phyloP scores from a whole-genome alignment of 2,113 vertebrate species.

The Cyprinodon tularosa region DNA sequence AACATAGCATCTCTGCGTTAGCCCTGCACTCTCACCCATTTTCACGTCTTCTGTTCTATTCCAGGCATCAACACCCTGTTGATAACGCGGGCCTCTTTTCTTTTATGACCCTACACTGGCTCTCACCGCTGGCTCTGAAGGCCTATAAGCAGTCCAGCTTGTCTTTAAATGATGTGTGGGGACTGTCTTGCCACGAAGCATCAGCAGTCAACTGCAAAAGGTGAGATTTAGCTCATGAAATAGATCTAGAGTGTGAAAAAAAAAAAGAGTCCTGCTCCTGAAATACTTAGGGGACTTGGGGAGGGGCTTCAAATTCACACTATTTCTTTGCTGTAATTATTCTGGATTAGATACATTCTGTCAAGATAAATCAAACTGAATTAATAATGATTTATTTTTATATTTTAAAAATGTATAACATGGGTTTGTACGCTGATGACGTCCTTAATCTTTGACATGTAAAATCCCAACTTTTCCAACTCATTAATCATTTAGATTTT shows the following conservation, averaged over 20 bases:
- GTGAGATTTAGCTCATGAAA: conserved; percentile 64
- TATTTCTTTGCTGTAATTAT: too few species aligned
- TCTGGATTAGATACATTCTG: too few species aligned
- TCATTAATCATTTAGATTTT: too few species aligned
- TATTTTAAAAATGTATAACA: too few species aligned
- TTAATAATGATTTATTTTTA: too few species aligned
- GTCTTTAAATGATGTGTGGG: conserved; percentile 80
- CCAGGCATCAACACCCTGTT: conserved; percentile 85
- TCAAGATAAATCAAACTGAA: not conserved
- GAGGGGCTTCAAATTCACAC: too few species aligned
- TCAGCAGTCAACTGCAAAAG: conserved; percentile 81
- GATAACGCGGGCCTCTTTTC: conserved; percentile 86
- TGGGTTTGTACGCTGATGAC: too few species aligned
- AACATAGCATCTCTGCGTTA: conserved; percentile 53
- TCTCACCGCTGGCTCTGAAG: conserved; percentile 80
- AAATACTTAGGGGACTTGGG: not conserved
- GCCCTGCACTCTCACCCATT: conserved; percentile 44
- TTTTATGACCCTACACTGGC: conserved; percentile 86
- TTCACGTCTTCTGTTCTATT: conserved; percentile 47
- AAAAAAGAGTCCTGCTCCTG: conserved; percentile 11
- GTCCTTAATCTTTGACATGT: too few species aligned
- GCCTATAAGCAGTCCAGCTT: conserved; percentile 76
- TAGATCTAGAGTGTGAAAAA: not conserved
- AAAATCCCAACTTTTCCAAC: too few species aligned
- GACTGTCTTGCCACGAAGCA: conserved; percentile 82